These are phyloP conservation scores for Pleuronectes platessa DNA, from an alignment of 2,113 vertebrate species.

Conservation along the genomic window DNA sequence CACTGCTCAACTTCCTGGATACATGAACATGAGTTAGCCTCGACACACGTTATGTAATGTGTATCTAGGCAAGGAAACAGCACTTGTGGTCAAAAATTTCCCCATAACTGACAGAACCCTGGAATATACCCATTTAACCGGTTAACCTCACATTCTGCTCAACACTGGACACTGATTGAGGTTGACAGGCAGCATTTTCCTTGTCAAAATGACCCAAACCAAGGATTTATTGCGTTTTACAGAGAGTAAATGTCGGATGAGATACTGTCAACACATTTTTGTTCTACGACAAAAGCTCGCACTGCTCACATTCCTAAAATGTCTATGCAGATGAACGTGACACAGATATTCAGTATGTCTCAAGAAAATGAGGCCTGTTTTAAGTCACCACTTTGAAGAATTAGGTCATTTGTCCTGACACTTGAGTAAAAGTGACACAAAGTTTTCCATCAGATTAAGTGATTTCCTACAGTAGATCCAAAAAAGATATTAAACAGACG, in stretches of 20 bases:
- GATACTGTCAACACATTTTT: constrained; percentile 33
- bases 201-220: constrained; percentile 39
- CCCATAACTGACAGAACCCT: constrained; percentile 50
- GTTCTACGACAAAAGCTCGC: not conserved
- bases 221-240: constrained; percentile 40
- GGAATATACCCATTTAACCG: constrained; percentile 37
- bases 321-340: constrained; percentile 20
- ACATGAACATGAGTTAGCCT: constrained; percentile 17
- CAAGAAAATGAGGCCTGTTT: not conserved
- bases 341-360: constrained; percentile 6
- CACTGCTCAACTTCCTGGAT: constrained; percentile 29
- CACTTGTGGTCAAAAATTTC: constrained; percentile 54
- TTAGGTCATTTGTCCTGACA: constrained; percentile 19
- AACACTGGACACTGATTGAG: constrained; percentile 40
- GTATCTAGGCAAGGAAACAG: constrained; percentile 45
- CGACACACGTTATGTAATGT: constrained; percentile 44
- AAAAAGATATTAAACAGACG: not conserved
- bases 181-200: constrained; percentile 59
- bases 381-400: constrained; percentile 34
- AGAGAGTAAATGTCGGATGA: constrained; percentile 28
- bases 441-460: constrained; percentile 1
- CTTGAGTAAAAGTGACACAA: constrained; percentile 3
- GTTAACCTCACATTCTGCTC: constrained; percentile 66
- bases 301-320: constrained; percentile 26
- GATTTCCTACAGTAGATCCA: not conserved